Base-by-base conservation (phyloP, 92 coral and sea anemone species). In the Nematostella vectensis region DNA sequence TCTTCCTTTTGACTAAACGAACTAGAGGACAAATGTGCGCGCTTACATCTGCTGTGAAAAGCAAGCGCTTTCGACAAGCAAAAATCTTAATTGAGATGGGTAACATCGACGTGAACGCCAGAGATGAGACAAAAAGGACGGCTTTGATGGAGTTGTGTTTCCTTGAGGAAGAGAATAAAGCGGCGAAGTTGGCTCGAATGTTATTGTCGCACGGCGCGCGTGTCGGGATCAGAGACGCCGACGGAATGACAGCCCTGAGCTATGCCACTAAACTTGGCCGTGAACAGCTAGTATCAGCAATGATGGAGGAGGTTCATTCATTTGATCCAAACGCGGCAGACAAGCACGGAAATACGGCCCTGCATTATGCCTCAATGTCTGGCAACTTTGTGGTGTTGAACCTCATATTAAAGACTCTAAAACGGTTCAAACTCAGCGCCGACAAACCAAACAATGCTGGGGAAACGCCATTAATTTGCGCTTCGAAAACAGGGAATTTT, bases 381-480 rank as follows among this genome's bases (percentile, higher is more conserved):
- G 89, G 86, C 3, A 82, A 82, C 24, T 72, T 82, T 55, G 89
- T 72, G 31, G 89, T 82, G 11, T 62, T 87, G 19, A 87, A 79
- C 31, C 54, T 77, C 21, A 49, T 87, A 44, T 49, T 87, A 13
- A 73, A 48, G 61, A 70, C 67, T 22, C 38, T 82, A 13, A 82
- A 73, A 47, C 49, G 69, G 38, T 87, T 63, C 44, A 82, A 67
- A 57, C 48, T 87, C 33, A 87, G 76, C 52, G 86, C 82, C n/a
- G 96, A 87, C 58, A 54, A 56, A 38, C 16, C 48, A 23, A 87
- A 87, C 61, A 61, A 60, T 0, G 68, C 67, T 12, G 96, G 96
- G 23, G 96, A 87, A 69, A 87, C 89, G 24, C 86, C 96, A 4
- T 39, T 87, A 31, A 87, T 87, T 16, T 67, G 78, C 20, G 96